Percentiles rank a stretch among this genome's conserved stretches.
phyloP scores from a whole-genome alignment of 2,113 vertebrate species.

The Noturus placidus region DNA sequence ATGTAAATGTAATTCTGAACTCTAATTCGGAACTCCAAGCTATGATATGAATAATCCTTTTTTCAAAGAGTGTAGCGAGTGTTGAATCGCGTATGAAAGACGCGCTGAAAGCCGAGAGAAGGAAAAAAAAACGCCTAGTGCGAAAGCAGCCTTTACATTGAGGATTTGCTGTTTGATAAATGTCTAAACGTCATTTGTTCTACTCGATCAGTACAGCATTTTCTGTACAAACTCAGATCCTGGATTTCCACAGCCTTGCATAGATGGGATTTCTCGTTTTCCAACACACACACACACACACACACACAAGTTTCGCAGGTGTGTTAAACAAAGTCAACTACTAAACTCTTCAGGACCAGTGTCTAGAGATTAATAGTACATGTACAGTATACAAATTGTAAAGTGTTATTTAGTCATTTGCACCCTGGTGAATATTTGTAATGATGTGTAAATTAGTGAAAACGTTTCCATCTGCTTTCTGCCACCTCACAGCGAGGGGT shows the following conservation, averaged over 20 bases:
- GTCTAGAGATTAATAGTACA: constrained; percentile 33
- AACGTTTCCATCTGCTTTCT: constrained; percentile 13
- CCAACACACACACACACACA: background rate
- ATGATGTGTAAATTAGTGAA: constrained; percentile 18
- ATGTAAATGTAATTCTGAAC: too few species aligned
- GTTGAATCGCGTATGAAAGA: background rate
- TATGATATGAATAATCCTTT: background rate
- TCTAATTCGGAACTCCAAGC: background rate
- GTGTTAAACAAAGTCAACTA: background rate
- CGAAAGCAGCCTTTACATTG: background rate
- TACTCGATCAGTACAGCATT: background rate
- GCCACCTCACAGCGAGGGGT: background rate
- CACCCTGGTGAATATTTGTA: constrained; percentile 39
- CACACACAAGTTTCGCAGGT: too few species aligned
- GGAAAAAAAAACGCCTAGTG: background rate
- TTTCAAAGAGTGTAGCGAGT: background rate
- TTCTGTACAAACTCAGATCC: background rate
- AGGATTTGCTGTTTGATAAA: background rate
- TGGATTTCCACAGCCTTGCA: background rate
- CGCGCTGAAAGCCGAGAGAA: background rate
- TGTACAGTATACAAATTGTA: constrained; percentile 15
- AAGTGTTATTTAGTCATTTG: constrained; percentile 54
- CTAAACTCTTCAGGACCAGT: constrained; percentile 1
- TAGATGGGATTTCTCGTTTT: background rate
- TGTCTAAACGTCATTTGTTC: background rate